These are phyloP conservation scores for Caenorhabditis sp. DNA, from an alignment of 2,888 invertebrate species.

Conservation along the genomic window DNA sequence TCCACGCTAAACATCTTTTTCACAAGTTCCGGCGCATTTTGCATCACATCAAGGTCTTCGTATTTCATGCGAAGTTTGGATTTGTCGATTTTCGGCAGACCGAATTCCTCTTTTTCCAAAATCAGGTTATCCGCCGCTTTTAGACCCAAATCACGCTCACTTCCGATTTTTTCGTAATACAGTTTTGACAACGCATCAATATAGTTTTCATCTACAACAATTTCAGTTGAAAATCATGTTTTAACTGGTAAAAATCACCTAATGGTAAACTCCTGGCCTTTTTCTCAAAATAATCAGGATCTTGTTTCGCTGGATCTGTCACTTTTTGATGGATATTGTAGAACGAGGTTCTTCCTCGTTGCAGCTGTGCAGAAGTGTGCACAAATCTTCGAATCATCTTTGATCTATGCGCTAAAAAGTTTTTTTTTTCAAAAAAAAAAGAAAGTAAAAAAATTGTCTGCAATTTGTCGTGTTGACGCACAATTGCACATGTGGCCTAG, in stretches of 20 bases:
- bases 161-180: constrained; percentile 66
- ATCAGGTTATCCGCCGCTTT: constrained; percentile 64
- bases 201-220: constrained; percentile 64
- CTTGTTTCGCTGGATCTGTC: constrained; percentile 65
- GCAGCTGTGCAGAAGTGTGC: constrained; percentile 24
- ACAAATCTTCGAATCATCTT: constrained; percentile 6
- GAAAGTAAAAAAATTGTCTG: background rate
- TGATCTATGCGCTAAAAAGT: no score
- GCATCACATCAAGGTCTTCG: constrained; percentile 58
- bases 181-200: constrained; percentile 62
- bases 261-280: constrained; percentile 61
- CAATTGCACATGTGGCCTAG: background rate
- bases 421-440: no score
- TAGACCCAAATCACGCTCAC: constrained; percentile 64
- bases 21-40: constrained; percentile 62
- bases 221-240: no score
- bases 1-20: constrained; percentile 67
- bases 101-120: constrained; percentile 54
- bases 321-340: constrained; percentile 68
- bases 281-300: constrained; percentile 68
- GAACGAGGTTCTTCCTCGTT: constrained; percentile 48
- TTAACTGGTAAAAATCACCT: no score
- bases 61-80: constrained; percentile 54
- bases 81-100: constrained; percentile 62
- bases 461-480: background rate